Conservation (phyloP, 2,888 invertebrate genomes). For the Heliconius aoede region DNA sequence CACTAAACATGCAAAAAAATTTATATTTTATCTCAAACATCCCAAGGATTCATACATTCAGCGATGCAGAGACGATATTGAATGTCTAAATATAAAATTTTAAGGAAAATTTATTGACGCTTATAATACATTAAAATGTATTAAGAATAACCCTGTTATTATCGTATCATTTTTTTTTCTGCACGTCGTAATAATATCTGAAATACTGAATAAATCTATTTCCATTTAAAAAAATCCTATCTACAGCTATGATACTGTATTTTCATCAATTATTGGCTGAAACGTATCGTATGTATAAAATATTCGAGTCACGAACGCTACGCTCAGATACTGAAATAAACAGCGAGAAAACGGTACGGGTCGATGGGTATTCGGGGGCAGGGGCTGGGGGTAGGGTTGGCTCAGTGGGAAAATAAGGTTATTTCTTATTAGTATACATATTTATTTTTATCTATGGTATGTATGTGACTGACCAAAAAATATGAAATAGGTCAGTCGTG, state of each 20-base stretch:
- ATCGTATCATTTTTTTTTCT: too few species aligned
- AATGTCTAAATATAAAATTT: too few species aligned
- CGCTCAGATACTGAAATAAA: conserved; percentile 76
- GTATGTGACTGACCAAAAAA: too few species aligned
- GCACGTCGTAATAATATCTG: not conserved
- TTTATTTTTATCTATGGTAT: too few species aligned
- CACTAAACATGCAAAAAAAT: too few species aligned
- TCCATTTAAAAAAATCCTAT: not conserved
- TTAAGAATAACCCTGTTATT: too few species aligned
- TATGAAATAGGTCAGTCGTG: not conserved
- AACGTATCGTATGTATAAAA: conserved; percentile 27
- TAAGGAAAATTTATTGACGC: too few species aligned
- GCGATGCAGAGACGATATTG: too few species aligned
- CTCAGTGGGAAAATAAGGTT: not conserved
- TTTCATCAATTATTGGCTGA: conserved; percentile 24
- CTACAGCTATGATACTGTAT: conserved; percentile 3
- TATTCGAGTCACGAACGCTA: conserved; percentile 57
- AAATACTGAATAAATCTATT: not conserved
- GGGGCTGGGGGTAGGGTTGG: conserved; percentile 37
- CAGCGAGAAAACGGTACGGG: conserved; percentile 62
- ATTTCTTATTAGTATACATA: too few species aligned
- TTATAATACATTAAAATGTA: too few species aligned
- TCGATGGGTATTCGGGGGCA: conserved; percentile 48
- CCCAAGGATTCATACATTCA: too few species aligned
- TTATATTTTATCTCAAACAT: too few species aligned